Evolutionary conservation across 2,888 invertebrate genomes (phyloP).

Genomic region (Timandra comae): DNA sequence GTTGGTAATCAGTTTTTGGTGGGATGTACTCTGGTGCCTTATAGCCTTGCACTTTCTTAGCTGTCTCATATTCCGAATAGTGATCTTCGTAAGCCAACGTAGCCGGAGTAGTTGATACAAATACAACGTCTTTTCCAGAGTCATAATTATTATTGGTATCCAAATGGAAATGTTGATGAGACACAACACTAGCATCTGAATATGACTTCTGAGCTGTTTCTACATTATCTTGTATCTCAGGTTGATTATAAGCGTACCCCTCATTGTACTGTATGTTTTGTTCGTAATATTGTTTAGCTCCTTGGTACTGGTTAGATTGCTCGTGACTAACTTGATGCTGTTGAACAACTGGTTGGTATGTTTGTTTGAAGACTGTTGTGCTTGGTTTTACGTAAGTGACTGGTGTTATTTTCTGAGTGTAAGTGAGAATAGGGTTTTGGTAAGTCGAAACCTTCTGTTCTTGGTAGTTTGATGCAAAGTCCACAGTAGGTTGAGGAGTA

Average conservation of each 20-base stretch:
- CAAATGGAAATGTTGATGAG: constrained; percentile 60
- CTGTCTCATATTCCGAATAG: constrained; percentile 48
- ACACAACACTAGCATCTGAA: constrained; percentile 60
- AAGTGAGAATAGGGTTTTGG: constrained; percentile 54
- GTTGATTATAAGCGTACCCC: constrained; percentile 54
- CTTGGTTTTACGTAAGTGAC: constrained; percentile 47
- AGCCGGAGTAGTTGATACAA: constrained; percentile 58
- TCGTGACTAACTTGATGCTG: constrained; percentile 46
- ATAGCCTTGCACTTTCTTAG: constrained; percentile 38
- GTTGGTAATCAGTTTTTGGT: constrained; percentile 44
- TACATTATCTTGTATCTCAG: constrained; percentile 56
- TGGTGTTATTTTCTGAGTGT: constrained; percentile 43
- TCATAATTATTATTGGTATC: constrained; percentile 35
- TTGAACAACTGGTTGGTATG: constrained; percentile 46
- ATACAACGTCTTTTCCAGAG: constrained; percentile 40
- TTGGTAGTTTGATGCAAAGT: constrained; percentile 3
- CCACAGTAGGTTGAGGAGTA: constrained; percentile 21
- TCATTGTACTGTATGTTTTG: constrained; percentile 40
- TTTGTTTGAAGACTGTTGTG: constrained; percentile 45
- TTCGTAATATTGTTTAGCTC: constrained; percentile 32
- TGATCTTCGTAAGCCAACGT: constrained; percentile 58
- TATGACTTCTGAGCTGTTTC: constrained; percentile 43
- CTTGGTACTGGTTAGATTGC: constrained; percentile 41
- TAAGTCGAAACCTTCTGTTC: constrained; percentile 28
- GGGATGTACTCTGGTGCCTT: constrained; percentile 42